These are phyloP conservation scores for Aleiodes alternator DNA, from an alignment of 2,888 invertebrate genomes.

Conservation along the genomic window DNA sequence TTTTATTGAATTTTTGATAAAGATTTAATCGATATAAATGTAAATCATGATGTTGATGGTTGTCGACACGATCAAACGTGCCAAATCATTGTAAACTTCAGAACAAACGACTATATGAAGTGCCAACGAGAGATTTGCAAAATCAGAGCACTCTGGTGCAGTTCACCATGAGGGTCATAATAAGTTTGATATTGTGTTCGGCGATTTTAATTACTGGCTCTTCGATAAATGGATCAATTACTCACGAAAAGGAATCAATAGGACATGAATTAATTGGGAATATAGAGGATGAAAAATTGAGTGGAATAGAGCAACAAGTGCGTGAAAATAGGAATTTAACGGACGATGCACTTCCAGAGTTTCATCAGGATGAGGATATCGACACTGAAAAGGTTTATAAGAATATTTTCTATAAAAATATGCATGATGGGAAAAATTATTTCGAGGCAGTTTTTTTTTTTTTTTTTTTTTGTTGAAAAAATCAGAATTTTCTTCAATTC, in stretches of 20 bases:
- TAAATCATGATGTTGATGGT: constrained; percentile 10
- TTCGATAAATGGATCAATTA: neutral
- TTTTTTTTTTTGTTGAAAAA: no score
- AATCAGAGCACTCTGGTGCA: neutral
- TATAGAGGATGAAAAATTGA: neutral
- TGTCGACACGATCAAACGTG: constrained; percentile 12
- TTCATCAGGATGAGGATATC: no score
- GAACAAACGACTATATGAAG: neutral
- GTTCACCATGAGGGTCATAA: constrained; percentile 11
- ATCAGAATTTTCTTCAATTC: no score
- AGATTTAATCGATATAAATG: neutral
- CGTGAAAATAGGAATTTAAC: neutral
- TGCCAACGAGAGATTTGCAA: neutral
- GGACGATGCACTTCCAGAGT: neutral
- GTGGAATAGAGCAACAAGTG: neutral
- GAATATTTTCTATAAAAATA: no score
- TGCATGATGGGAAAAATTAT: no score
- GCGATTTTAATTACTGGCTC: neutral
- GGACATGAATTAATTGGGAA: neutral
- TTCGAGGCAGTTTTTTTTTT: no score
- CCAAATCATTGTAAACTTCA: neutral
- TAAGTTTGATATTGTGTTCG: neutral
- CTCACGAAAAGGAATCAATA: neutral
- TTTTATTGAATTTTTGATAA: no score
- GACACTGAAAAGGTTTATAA: no score